Percentiles rank a stretch among this genome's conserved stretches.
Conservation (phyloP, 1,140 invertebrate species). For the Panulirus ornatus region DNA sequence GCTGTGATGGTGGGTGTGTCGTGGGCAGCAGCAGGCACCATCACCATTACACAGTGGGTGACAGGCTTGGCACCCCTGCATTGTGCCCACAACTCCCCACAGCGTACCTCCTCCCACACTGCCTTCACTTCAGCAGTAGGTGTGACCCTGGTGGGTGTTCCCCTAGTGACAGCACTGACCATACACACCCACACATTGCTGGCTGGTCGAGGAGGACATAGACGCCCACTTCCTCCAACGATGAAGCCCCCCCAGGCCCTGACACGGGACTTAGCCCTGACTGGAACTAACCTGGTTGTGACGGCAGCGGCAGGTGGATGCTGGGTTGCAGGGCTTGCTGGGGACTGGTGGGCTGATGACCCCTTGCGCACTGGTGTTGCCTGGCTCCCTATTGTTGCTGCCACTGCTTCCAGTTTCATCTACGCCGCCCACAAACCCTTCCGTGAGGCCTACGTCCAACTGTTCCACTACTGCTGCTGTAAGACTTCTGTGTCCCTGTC, state of each 20-base stretch:
- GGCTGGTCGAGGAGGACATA: constrained; percentile 51
- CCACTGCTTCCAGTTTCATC: constrained; percentile 67
- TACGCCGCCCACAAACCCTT: constrained; percentile 75
- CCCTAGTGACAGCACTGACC: constrained; percentile 79
- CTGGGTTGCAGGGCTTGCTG: constrained; percentile 70
- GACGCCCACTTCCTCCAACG: constrained; percentile 58
- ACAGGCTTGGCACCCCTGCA: constrained; percentile 75
- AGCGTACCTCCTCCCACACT: constrained; percentile 80
- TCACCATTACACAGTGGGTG: constrained; percentile 70
- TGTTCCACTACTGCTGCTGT: constrained; percentile 91
- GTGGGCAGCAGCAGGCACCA: constrained; percentile 75
- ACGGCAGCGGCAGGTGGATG: constrained; percentile 64
- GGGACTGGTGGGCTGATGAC: constrained; percentile 70
- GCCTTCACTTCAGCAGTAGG: constrained; percentile 79
- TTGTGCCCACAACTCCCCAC: constrained; percentile 78
- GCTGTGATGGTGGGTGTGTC: constrained; percentile 68
- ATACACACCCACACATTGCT: constrained; percentile 72
- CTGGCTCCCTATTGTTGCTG: constrained; percentile 67
- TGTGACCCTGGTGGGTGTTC: constrained; percentile 79
- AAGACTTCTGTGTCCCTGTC: constrained; percentile 87
- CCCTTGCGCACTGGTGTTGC: constrained; percentile 34
- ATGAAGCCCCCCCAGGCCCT: constrained; percentile 64
- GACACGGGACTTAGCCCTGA: constrained; percentile 64
- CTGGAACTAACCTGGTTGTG: constrained; percentile 73
- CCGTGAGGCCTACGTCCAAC: constrained; percentile 86